These are phyloP conservation scores for Alviniconcha marisindica DNA, from an alignment of 1,140 invertebrate species.

Conservation along the genomic window DNA sequence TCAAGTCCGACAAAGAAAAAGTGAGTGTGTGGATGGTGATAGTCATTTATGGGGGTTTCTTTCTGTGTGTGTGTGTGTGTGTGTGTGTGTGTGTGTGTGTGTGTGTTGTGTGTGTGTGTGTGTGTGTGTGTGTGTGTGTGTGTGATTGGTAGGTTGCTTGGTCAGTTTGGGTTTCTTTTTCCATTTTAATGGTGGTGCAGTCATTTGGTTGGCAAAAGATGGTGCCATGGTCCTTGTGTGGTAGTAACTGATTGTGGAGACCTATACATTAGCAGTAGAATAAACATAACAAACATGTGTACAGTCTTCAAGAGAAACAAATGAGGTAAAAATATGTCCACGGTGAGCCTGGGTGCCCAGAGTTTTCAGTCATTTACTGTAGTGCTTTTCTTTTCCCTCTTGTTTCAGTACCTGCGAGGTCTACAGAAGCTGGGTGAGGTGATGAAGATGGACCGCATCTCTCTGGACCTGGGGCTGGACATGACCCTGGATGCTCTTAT, in stretches of 20 bases:
- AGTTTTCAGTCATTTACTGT: no score
- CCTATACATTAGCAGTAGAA: no score
- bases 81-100: neutral
- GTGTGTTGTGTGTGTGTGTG: constrained; percentile 13
- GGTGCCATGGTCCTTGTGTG: no score
- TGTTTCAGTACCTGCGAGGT: constrained; percentile 71
- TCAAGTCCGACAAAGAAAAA: constrained; percentile 73
- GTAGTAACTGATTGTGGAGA: no score
- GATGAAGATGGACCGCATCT: constrained; percentile 75
- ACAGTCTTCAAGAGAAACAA: no score
- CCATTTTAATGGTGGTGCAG: no score
- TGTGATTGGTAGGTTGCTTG: neutral
- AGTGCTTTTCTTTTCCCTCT: no score
- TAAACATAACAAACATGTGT: no score
- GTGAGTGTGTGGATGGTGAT: constrained; percentile 52
- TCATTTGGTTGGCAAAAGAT: no score
- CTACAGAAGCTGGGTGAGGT: constrained; percentile 69
- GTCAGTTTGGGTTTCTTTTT: no score
- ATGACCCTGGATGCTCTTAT: constrained; percentile 72
- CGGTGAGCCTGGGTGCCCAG: no score
- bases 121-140: neutral
- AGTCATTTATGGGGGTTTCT: neutral
- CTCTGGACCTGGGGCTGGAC: constrained; percentile 74
- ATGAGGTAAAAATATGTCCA: no score
- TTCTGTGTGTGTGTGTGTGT: neutral